Base-by-base conservation (phyloP, 2,113 vertebrate genomes). In the Willisornis vidua region DNA sequence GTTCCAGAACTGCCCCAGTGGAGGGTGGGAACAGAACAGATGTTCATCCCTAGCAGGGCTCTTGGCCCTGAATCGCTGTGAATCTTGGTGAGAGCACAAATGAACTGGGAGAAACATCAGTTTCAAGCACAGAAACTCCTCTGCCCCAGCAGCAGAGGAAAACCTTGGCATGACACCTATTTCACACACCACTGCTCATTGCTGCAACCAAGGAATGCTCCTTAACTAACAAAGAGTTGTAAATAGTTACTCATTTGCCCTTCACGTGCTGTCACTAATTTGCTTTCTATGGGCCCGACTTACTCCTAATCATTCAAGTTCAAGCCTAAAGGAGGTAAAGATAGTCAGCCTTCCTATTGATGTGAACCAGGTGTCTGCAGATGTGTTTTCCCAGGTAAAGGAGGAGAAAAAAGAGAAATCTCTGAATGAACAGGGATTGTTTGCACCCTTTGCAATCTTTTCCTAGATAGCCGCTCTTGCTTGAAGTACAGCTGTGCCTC, bases 241-340 rank as follows among this genome's bases (percentile, higher is more conserved):
- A 57, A 80, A 74, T 0, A 65, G 74, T 77, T 25, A 31, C 94
- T 84, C 82, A 33, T 74, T 93, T 22, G 72, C 93, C 92, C 92
- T 94, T 84, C 61, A 28, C 18, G 3, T 12, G 14, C 77, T 67
- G 52, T 25, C 90, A 62, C 72, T 9, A 1, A 3, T 29, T 78
- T 59, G 23, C 73, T 11, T 37, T 41, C 93, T 0, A 0, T 4
- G 39, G 63, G n/a, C 70, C 19, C 51, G 48, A 37, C 84, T 52
- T 19, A 4, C 31, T 74, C 39, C 10, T 3, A 62, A 49, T 19
- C 55, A 19, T 23, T 46, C 70, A 18, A 59, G 55, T 41, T 52
- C 14, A 29, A 71, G 46, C 63, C 33, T 4, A 20, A 70, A 54
- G n/a, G 65, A 28, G 61, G 82, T 5, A 65, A 80, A 88, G 84